A percentile compares a stretch with the other conserved stretches of the same genome.
These are phyloP conservation scores for Benthosema pterotum DNA, from an alignment of 2,797 vertebrate species.

Conservation along the genomic window DNA sequence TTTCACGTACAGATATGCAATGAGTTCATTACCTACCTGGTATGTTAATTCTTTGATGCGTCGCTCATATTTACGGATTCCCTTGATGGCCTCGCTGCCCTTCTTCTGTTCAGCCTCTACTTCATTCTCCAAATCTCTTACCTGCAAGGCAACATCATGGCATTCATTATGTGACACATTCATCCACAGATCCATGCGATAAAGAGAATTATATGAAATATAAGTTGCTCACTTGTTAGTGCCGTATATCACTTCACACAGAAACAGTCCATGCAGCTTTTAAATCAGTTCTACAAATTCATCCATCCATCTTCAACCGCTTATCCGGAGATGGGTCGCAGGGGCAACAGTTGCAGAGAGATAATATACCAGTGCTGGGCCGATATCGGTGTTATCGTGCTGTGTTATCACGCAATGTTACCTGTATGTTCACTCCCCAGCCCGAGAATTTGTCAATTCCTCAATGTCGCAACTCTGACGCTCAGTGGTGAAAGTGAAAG, in stretches of 20 bases:
- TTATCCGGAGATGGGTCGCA: no score
- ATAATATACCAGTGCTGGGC: no score
- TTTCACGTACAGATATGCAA: no score
- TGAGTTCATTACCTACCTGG: slow-evolving; percentile 71
- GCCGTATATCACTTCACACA: background rate
- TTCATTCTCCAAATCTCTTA: slow-evolving; percentile 71
- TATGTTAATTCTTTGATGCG: slow-evolving; percentile 80
- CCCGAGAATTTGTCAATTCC: no score
- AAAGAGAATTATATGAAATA: background rate
- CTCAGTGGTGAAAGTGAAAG: no score
- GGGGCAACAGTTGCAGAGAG: no score
- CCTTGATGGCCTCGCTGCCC: slow-evolving; percentile 73
- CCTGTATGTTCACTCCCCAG: no score
- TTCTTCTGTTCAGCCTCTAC: slow-evolving; percentile 76
- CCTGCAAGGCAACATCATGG: slow-evolving; percentile 34
- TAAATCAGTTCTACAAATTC: no score
- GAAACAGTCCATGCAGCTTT: background rate
- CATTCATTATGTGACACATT: background rate
- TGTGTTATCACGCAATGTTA: no score
- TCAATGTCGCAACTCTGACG: no score
- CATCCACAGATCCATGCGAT: background rate
- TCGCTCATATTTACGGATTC: slow-evolving; percentile 78
- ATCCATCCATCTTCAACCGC: no score
- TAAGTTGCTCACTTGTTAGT: background rate
- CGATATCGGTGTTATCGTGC: no score